Percentiles rank a stretch among this genome's conserved stretches.
Conservation (phyloP, 2,888 invertebrate species). For the Caenorhabditis becei region DNA sequence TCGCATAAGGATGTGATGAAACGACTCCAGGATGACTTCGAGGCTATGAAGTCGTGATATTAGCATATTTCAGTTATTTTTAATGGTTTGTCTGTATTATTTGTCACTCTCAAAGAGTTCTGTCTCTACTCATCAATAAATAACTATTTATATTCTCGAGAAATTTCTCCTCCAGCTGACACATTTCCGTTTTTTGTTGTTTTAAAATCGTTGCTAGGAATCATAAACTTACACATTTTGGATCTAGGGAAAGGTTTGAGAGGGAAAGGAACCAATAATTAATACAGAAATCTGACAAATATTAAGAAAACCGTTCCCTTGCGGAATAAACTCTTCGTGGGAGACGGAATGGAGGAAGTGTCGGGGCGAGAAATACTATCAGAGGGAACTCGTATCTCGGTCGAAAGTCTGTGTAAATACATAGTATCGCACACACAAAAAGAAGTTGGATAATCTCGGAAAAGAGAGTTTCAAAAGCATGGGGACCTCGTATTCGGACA, state of each 20-base stretch:
- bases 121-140: conserved; percentile 10
- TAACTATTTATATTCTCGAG: conserved; percentile 20
- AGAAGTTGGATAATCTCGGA: conserved; percentile 20
- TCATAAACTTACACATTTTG: conserved; percentile 18
- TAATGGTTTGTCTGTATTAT: too few relatives aligned
- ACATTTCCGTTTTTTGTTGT: conserved; percentile 5
- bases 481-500: conserved; percentile 53
- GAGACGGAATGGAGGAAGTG: conserved; percentile 6
- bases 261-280: conserved; percentile 13
- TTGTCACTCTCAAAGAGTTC: conserved; percentile 11
- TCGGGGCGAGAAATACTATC: conserved; percentile 17
- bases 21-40: conserved; percentile 31
- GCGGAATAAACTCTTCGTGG: not conserved
- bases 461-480: conserved; percentile 1
- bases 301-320: not conserved
- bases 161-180: conserved; percentile 28
- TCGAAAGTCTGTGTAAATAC: conserved; percentile 11
- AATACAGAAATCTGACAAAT: conserved; percentile 20
- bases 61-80: conserved; percentile 2
- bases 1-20: conserved; percentile 46
- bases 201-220: conserved; percentile 25
- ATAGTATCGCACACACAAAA: not conserved
- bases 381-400: conserved; percentile 32
- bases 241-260: conserved; percentile 4
- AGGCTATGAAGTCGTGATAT: conserved; percentile 8